These are phyloP conservation scores for Galaxias olidus DNA, from an alignment of 2,797 vertebrate species.

Conservation along the genomic window DNA sequence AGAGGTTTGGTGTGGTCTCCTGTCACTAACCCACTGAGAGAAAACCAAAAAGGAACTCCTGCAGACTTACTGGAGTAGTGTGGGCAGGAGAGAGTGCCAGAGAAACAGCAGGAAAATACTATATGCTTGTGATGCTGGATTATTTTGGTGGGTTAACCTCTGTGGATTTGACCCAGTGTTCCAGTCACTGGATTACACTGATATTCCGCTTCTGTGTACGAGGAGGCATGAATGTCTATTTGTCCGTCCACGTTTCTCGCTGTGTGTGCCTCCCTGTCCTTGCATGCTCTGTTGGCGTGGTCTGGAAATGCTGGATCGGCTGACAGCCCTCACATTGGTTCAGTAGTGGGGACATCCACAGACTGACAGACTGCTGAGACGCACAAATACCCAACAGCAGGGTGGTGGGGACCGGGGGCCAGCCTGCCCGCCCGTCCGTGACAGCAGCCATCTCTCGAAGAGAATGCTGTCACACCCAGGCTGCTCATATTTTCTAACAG, in stretches of 20 bases:
- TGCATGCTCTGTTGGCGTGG: neutral
- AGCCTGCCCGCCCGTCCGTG: no score
- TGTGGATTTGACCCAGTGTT: constrained; percentile 46
- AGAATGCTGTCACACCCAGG: no score
- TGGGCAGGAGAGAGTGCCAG: neutral
- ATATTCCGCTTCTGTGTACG: constrained; percentile 24
- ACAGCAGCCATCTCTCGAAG: no score
- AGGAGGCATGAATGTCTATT: constrained; percentile 32
- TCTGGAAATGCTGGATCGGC: no score
- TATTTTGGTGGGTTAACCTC: constrained; percentile 56
- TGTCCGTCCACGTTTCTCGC: constrained; percentile 34
- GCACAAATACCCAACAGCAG: neutral
- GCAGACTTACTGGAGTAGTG: no score
- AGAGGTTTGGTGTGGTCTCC: constrained; percentile 8
- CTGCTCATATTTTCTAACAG: neutral
- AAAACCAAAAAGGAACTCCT: constrained; percentile 2
- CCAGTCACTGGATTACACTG: constrained; percentile 66
- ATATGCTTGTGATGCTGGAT: constrained; percentile 58
- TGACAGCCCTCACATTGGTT: neutral
- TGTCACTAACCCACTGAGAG: neutral
- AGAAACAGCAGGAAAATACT: constrained; percentile 33
- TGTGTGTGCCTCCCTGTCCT: neutral
- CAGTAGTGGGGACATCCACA: neutral
- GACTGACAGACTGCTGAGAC: neutral
- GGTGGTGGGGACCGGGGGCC: no score